Conservation (phyloP, 2,888 invertebrate species). For the Macrosiphum euphorbiae region DNA sequence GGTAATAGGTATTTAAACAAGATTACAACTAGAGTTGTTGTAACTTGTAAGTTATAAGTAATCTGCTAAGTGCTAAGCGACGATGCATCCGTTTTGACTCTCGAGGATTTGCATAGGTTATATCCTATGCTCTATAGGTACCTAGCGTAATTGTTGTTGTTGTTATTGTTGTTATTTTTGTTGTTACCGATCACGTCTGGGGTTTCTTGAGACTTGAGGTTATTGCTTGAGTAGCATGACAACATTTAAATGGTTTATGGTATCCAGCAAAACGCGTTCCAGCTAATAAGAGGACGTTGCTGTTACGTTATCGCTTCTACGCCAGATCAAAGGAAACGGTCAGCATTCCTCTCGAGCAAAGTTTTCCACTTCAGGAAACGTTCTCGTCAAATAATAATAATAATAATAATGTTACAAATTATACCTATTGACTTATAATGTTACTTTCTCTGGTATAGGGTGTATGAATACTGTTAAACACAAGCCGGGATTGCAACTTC, state of each 20-base stretch:
- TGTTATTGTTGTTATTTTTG: not conserved
- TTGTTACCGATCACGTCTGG: not conserved
- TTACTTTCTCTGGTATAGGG: constrained; percentile 20
- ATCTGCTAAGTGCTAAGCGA: not conserved
- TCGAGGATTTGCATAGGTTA: not conserved
- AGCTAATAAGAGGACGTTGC: constrained; percentile 30
- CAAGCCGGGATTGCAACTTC: constrained; percentile 68
- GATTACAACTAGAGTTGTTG: no score
- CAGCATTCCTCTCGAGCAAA: not conserved
- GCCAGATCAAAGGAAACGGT: constrained; percentile 53
- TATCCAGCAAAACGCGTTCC: not conserved
- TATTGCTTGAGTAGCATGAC: not conserved
- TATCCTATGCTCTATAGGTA: not conserved
- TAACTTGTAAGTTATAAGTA: no score
- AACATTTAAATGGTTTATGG: constrained; percentile 32
- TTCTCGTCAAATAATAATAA: not conserved
- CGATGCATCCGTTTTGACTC: not conserved
- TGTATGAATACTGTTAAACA: constrained; percentile 68
- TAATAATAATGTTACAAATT: not conserved
- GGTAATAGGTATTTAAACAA: no score
- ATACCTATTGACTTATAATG: not conserved
- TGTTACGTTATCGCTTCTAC: constrained; percentile 2
- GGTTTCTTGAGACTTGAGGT: not conserved
- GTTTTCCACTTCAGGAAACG: not conserved
- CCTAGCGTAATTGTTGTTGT: not conserved